These are phyloP conservation scores for Zeus faber DNA, from an alignment of 2,113 vertebrate species.

Conservation along the genomic window DNA sequence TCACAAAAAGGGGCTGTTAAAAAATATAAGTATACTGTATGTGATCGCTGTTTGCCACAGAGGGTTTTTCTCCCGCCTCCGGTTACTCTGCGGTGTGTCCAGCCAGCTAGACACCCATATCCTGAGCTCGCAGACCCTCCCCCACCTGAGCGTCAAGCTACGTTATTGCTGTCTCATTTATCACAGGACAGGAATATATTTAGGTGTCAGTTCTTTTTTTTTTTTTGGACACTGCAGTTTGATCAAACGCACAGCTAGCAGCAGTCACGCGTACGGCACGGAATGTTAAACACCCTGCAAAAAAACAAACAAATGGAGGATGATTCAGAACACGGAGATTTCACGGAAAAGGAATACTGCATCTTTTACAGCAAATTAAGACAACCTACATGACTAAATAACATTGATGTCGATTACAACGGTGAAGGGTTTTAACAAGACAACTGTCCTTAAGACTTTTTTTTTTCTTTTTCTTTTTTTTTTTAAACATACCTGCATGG, in stretches of 20 bases:
- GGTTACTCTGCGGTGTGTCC: slow-evolving; percentile 51
- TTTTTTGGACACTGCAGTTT: slow-evolving; percentile 5
- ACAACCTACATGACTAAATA: slow-evolving; percentile 20
- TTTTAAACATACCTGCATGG: slow-evolving; percentile 39
- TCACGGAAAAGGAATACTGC: slow-evolving; percentile 62
- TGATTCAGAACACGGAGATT: slow-evolving; percentile 10
- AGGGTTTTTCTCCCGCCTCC: slow-evolving; percentile 31
- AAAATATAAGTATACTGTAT: slow-evolving; percentile 43
- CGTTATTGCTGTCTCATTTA: slow-evolving; percentile 64
- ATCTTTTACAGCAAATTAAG: slow-evolving; percentile 47
- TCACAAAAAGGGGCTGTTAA: slow-evolving; percentile 24
- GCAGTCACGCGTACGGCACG: neutral
- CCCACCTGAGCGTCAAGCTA: slow-evolving; percentile 46
- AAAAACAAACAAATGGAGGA: slow-evolving; percentile 32
- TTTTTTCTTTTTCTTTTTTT: neutral
- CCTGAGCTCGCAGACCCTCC: slow-evolving; percentile 46
- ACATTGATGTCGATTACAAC: slow-evolving; percentile 35
- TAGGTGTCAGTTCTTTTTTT: slow-evolving; percentile 5
- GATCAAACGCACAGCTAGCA: slow-evolving; percentile 19
- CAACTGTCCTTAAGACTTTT: slow-evolving; percentile 37
- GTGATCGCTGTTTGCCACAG: slow-evolving; percentile 9
- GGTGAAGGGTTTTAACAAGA: slow-evolving; percentile 49
- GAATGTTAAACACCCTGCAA: slow-evolving; percentile 32
- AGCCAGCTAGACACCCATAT: slow-evolving; percentile 71
- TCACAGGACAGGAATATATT: slow-evolving; percentile 5